Evolutionary conservation across 2,113 vertebrate genomes (phyloP).

Genomic region (Myrmecobius fasciatus): DNA sequence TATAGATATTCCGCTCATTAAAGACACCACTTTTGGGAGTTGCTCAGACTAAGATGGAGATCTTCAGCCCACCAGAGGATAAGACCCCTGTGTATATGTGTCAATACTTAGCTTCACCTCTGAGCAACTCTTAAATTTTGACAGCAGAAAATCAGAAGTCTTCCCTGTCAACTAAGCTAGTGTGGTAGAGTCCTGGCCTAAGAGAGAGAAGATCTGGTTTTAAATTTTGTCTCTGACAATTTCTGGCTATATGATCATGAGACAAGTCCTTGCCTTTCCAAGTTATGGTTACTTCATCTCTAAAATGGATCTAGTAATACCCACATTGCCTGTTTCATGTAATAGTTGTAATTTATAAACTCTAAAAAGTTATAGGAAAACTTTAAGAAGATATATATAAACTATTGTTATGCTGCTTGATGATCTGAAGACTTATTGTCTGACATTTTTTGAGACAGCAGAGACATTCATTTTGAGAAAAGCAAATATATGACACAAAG

Average conservation of each 20-base stretch:
- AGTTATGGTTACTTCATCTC: background rate
- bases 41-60: background rate
- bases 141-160: background rate
- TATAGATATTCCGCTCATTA: slow-evolving; percentile 22
- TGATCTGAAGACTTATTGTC: background rate
- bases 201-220: background rate
- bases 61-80: background rate
- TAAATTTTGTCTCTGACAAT: background rate
- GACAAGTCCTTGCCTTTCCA: background rate
- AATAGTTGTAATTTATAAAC: background rate
- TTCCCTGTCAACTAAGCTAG: background rate
- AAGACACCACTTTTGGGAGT: background rate
- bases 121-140: background rate
- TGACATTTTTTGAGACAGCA: background rate
- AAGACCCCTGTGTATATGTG: background rate
- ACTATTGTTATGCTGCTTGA: background rate
- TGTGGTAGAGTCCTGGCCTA: background rate
- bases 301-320: background rate
- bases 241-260: slow-evolving; percentile 7
- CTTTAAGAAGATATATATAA: background rate
- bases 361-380: background rate
- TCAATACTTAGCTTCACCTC: background rate
- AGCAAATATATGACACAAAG: no score
- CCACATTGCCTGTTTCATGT: background rate
- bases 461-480: background rate